Conservation (phyloP, 2,797 vertebrate species). For the Falco novaeseelandiae region DNA sequence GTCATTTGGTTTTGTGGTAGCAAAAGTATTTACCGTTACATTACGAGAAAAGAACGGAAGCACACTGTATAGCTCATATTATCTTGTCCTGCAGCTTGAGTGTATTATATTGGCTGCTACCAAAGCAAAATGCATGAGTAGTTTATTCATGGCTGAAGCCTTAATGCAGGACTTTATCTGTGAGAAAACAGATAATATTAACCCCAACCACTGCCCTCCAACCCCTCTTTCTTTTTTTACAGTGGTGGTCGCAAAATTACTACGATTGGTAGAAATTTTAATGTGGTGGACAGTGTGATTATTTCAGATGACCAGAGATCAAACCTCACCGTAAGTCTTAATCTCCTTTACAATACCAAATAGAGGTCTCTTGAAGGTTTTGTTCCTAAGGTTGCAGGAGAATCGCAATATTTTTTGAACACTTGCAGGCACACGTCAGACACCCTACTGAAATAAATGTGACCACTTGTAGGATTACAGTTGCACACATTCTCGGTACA, state of each 20-base stretch:
- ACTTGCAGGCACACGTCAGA: neutral
- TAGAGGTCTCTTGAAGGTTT: neutral
- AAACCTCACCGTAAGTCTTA: slow-evolving; percentile 72
- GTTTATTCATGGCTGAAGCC: neutral
- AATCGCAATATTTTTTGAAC: neutral
- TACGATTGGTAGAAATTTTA: slow-evolving; percentile 80
- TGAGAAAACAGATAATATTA: neutral
- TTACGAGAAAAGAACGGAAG: neutral
- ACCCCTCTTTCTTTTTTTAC: neutral
- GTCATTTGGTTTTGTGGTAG: neutral
- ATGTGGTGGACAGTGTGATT: slow-evolving; percentile 82
- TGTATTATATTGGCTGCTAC: neutral
- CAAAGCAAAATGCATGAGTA: neutral
- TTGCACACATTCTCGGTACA: neutral
- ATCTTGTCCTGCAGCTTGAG: neutral
- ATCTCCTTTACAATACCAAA: neutral
- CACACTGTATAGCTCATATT: neutral
- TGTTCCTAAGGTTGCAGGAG: neutral
- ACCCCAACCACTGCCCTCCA: neutral
- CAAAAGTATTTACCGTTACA: neutral
- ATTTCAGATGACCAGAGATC: slow-evolving; percentile 74
- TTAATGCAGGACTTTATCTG: neutral
- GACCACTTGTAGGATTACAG: neutral
- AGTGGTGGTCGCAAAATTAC: slow-evolving; percentile 86
- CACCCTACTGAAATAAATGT: neutral